A percentile compares a stretch with the other conserved stretches of the same genome.
phyloP scores from a whole-genome alignment of 2,113 vertebrate species.

The Pseudorasbora parva region DNA sequence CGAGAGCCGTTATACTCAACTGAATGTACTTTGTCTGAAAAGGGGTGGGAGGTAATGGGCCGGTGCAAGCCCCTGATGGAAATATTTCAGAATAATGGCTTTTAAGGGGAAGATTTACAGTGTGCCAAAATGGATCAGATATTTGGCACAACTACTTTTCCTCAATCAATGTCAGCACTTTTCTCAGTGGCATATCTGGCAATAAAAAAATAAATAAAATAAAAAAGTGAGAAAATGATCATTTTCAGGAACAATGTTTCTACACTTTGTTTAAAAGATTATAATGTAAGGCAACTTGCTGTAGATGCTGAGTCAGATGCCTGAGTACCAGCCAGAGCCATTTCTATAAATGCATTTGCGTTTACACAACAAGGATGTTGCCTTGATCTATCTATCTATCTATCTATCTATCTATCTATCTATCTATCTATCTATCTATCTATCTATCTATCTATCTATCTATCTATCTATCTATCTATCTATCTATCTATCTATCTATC shows the following conservation, averaged over 20 bases:
- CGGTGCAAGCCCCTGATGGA: constrained; percentile 45
- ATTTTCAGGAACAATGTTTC: background rate
- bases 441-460: too few species aligned
- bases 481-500: too few species aligned
- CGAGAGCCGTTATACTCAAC: constrained; percentile 28
- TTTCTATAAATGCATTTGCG: background rate
- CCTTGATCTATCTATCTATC: too few species aligned
- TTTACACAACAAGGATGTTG: constrained; percentile 14
- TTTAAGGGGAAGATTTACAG: constrained; percentile 55
- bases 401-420: too few species aligned
- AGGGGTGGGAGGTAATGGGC: constrained; percentile 44
- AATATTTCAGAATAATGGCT: constrained; percentile 56
- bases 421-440: too few species aligned
- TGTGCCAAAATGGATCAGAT: constrained; percentile 45
- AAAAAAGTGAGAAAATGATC: background rate
- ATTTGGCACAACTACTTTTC: constrained; percentile 39
- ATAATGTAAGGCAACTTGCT: background rate
- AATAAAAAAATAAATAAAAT: background rate
- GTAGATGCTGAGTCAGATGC: constrained; percentile 7
- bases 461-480: too few species aligned
- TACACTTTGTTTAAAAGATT: background rate
- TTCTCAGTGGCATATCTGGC: constrained; percentile 4
- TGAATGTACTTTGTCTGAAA: constrained; percentile 46
- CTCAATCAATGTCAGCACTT: constrained; percentile 35
- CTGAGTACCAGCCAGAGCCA: background rate